phyloP scores from a whole-genome alignment of 2,797 vertebrate species.

The Mallotus villosus region DNA sequence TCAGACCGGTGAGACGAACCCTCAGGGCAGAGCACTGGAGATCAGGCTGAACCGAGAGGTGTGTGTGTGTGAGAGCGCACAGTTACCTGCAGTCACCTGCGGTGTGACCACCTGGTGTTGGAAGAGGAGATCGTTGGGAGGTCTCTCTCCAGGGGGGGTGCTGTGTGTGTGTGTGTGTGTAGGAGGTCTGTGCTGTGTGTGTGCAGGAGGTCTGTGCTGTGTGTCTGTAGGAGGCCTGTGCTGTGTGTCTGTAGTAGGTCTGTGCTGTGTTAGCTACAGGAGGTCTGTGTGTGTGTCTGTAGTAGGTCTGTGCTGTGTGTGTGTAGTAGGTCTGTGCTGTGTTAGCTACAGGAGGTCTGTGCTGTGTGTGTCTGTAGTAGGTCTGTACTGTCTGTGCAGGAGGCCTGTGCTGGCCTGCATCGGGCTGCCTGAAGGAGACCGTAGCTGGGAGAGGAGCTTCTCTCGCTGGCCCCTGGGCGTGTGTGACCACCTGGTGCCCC shows the following conservation, averaged over 20 bases:
- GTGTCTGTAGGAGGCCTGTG: no score
- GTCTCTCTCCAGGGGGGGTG: background rate
- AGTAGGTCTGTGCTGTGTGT: slow-evolving; percentile 77
- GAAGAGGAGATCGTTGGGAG: slow-evolving; percentile 10
- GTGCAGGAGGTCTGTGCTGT: background rate
- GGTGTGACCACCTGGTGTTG: slow-evolving; percentile 10
- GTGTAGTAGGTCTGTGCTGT: background rate
- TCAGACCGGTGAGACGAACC: slow-evolving; percentile 63
- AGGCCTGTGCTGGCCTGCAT: slow-evolving; percentile 90
- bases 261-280: no score
- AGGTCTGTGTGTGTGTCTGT: slow-evolving; percentile 25
- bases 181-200: no score
- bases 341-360: no score
- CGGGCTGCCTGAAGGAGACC: slow-evolving; percentile 89
- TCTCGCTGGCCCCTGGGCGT: slow-evolving; percentile 90
- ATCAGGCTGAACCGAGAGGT: slow-evolving; percentile 2
- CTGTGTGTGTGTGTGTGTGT: no score
- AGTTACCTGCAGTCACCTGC: slow-evolving; percentile 11
- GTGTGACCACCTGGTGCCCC: slow-evolving; percentile 88
- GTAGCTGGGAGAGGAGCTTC: slow-evolving; percentile 86
- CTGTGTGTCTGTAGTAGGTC: background rate
- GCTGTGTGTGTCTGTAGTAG: slow-evolving; percentile 71
- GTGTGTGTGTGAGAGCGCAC: slow-evolving; percentile 1
- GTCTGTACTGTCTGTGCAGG: slow-evolving; percentile 75
- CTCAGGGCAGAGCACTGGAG: slow-evolving; percentile 41